Conservation (phyloP, 2,113 vertebrate genomes). For the Sinosuthora webbiana region DNA sequence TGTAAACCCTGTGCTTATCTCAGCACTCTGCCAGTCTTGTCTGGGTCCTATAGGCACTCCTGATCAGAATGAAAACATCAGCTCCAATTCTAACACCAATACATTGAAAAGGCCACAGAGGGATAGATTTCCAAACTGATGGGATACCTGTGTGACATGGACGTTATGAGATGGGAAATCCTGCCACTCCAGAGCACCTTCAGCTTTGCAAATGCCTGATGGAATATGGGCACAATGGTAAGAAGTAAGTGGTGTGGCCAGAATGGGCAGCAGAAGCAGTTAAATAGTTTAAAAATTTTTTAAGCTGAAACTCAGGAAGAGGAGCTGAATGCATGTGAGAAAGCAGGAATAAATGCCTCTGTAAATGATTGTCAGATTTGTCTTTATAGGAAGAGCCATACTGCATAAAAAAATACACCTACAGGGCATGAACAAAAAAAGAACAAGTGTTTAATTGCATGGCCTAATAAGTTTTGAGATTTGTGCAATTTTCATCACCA, state of each 20-base stretch:
- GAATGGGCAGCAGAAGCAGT: not conserved
- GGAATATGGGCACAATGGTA: not conserved
- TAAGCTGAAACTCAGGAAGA: not conserved
- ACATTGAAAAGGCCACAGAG: not conserved
- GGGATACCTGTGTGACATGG: not conserved
- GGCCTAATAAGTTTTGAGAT: not conserved
- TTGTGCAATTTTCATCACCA: not conserved
- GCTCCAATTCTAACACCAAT: not conserved
- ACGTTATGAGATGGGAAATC: not conserved
- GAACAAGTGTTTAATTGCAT: not conserved
- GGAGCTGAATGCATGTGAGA: not conserved
- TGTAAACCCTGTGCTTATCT: not conserved
- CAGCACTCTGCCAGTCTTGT: not conserved
- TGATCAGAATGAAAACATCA: not conserved
- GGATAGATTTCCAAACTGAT: not conserved
- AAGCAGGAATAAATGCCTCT: slow-evolving; percentile 2
- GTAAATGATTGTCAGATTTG: not conserved
- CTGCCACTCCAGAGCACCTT: not conserved
- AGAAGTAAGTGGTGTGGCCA: not conserved
- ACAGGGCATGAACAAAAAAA: not conserved
- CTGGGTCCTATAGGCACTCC: not conserved
- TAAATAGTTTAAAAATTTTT: not conserved
- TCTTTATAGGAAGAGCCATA: not conserved
- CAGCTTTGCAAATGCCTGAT: not conserved
- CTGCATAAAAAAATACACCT: not conserved